A percentile compares a stretch with the other conserved stretches of the same genome.
Evolutionary conservation across 2,888 invertebrate genomes (phyloP).

Genomic region (Macrophya alboannulata): DNA sequence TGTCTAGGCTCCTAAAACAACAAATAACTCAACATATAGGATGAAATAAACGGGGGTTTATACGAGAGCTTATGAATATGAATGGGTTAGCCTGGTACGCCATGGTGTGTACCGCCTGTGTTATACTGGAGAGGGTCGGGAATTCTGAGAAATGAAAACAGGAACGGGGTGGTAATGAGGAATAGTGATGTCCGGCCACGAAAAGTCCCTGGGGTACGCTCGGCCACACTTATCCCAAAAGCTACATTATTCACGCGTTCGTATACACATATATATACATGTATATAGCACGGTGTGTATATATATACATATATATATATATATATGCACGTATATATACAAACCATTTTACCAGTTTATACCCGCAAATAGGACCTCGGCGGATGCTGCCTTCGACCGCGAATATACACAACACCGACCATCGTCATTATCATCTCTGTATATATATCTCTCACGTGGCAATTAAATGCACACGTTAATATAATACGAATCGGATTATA

Average conservation of each 20-base stretch:
- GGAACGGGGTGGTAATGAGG: conserved; percentile 33
- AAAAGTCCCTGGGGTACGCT: conserved; percentile 30
- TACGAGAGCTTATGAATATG: conserved; percentile 36
- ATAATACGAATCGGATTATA: background rate
- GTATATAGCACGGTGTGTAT: no score
- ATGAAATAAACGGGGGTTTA: conserved; percentile 11
- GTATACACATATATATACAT: background rate
- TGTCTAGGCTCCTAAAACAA: conserved; percentile 6
- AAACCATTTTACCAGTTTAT: conserved; percentile 22
- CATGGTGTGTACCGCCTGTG: background rate
- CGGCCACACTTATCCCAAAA: conserved; percentile 44
- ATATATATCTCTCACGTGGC: background rate
- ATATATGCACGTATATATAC: background rate
- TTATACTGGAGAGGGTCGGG: background rate
- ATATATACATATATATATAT: no score
- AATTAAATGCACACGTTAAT: background rate
- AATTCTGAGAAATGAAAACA: conserved; percentile 36
- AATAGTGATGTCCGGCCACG: conserved; percentile 36
- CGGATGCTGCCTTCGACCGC: conserved; percentile 11
- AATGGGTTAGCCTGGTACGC: conserved; percentile 1
- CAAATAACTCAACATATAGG: conserved; percentile 11
- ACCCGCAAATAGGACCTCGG: conserved; percentile 17
- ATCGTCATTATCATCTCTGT: background rate
- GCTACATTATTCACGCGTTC: conserved; percentile 41
- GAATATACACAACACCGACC: background rate